Evolutionary conservation across 2,113 vertebrate species (phyloP).

Genomic region (Psettodes erumei): DNA sequence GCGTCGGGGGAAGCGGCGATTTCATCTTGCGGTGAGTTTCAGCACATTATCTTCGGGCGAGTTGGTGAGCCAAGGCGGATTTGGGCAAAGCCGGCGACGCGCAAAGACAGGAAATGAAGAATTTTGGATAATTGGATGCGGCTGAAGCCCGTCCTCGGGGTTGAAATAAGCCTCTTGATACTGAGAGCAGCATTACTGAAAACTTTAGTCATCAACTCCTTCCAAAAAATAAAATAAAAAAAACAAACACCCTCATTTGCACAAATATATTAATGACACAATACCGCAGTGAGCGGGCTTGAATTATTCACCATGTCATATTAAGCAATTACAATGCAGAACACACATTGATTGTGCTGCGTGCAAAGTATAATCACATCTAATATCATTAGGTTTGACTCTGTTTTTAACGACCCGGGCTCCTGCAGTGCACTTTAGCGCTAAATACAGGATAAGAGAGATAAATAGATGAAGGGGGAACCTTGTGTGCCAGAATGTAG

Average conservation of each 20-base stretch:
- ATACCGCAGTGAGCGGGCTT: not conserved
- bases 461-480: constrained; percentile 31
- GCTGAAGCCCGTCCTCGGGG: constrained; percentile 24
- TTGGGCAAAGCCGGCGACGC: too few species aligned
- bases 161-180: constrained; percentile 18
- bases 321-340: constrained; percentile 17
- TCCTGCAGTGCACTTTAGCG: constrained; percentile 33
- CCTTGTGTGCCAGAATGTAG: constrained; percentile 30
- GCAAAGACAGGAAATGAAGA: constrained; percentile 20
- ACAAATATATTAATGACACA: constrained; percentile 5
- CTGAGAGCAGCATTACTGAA: constrained; percentile 23
- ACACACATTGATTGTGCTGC: not conserved
- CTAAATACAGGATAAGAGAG: constrained; percentile 33
- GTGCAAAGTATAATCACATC: constrained; percentile 18
- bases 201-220: not conserved
- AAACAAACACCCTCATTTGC: too few species aligned
- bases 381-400: constrained; percentile 20
- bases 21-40: too few species aligned
- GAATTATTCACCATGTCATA: constrained; percentile 26
- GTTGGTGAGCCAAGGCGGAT: too few species aligned
- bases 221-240: not conserved
- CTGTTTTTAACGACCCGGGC: not conserved
- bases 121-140: constrained; percentile 20
- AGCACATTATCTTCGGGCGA: too few species aligned
- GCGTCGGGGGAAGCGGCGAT: too few species aligned